Evolutionary conservation across 2,797 vertebrate species (phyloP).

Genomic region (Glossophaga mutica): DNA sequence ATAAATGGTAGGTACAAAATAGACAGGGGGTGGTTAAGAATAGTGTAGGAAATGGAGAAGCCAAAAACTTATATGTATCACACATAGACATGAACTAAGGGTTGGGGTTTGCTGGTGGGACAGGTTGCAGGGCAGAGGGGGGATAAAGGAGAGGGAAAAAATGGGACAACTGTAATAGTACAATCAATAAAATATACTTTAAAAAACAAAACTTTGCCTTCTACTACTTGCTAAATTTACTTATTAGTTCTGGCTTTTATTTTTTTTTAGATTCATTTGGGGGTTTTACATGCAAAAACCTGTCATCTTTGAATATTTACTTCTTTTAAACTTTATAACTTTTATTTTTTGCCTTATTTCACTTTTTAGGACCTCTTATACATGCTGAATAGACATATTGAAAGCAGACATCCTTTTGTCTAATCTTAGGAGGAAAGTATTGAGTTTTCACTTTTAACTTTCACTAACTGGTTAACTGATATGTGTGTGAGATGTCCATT

Average conservation of each 20-base stretch:
- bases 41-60: no score
- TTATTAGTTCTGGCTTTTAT: neutral
- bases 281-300: neutral
- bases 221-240: neutral
- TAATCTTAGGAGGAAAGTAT: neutral
- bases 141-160: no score
- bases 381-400: neutral
- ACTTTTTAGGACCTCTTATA: neutral
- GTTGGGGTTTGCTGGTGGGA: no score
- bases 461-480: neutral
- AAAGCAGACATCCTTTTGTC: neutral
- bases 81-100: no score
- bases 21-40: no score
- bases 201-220: neutral
- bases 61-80: no score
- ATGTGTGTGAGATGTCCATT: neutral
- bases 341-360: neutral
- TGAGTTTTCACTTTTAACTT: neutral
- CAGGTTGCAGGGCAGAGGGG: no score
- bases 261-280: neutral
- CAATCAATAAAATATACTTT: no score
- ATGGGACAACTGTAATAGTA: no score
- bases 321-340: neutral
- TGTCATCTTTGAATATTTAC: neutral
- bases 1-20: no score